These are phyloP conservation scores for Tetraodon nigroviridis DNA, from an alignment of 2,113 vertebrate species.

Conservation along the genomic window DNA sequence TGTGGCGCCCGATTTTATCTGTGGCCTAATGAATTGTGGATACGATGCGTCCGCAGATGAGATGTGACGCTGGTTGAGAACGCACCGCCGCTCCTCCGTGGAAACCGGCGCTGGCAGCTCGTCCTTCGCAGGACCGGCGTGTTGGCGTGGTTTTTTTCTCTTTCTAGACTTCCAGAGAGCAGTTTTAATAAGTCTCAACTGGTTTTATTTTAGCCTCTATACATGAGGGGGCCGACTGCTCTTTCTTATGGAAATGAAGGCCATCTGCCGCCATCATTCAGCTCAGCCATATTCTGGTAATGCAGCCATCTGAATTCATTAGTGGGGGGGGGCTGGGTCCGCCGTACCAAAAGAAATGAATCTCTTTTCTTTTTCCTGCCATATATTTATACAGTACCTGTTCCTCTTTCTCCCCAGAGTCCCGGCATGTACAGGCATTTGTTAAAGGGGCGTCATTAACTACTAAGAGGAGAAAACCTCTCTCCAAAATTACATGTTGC, in stretches of 20 bases:
- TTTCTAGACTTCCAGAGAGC: slow-evolving; percentile 54
- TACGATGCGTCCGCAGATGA: slow-evolving; percentile 38
- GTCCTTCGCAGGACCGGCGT: slow-evolving; percentile 49
- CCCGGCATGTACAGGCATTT: slow-evolving; percentile 56
- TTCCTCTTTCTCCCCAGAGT: slow-evolving; percentile 49
- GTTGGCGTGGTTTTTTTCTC: slow-evolving; percentile 4
- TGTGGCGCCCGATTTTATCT: slow-evolving; percentile 3
- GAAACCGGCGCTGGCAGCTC: slow-evolving; percentile 31
- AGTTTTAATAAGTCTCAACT: slow-evolving; percentile 70
- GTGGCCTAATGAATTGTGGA: slow-evolving; percentile 27
- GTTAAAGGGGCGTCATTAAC: slow-evolving; percentile 70
- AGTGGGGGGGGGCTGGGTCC: slow-evolving; percentile 59
- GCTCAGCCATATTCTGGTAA: slow-evolving; percentile 67
- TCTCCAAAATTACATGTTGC: slow-evolving; percentile 35
- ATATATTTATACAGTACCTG: slow-evolving; percentile 62
- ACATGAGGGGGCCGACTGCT: slow-evolving; percentile 69
- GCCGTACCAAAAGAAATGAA: slow-evolving; percentile 65
- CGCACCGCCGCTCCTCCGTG: slow-evolving; percentile 40
- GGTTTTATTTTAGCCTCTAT: slow-evolving; percentile 67
- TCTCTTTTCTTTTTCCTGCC: slow-evolving; percentile 52
- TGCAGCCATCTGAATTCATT: slow-evolving; percentile 75
- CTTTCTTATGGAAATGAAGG: slow-evolving; percentile 75
- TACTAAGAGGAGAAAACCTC: slow-evolving; percentile 60
- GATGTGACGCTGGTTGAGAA: slow-evolving; percentile 34
- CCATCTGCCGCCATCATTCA: slow-evolving; percentile 72